These are phyloP conservation scores for Dasysyrphus tricinctus DNA, from an alignment of 2,888 invertebrate genomes.

Conservation along the genomic window DNA sequence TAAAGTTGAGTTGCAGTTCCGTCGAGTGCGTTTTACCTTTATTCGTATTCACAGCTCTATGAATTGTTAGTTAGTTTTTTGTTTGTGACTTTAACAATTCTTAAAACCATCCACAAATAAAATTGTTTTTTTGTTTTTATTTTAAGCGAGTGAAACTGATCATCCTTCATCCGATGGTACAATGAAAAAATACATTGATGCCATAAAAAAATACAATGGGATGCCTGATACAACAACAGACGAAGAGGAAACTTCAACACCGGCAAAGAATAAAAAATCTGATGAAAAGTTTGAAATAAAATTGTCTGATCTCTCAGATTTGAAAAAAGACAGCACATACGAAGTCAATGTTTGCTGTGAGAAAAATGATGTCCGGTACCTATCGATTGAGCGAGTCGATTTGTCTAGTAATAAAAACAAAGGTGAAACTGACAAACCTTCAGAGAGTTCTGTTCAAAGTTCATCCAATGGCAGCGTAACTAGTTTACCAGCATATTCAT, in stretches of 20 bases:
- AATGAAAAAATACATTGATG: slow-evolving; percentile 71
- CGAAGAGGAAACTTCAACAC: slow-evolving; percentile 54
- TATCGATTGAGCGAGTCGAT: slow-evolving; percentile 75
- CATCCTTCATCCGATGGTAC: slow-evolving; percentile 69
- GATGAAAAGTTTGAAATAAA: slow-evolving; percentile 48
- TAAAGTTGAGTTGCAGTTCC: too few species aligned
- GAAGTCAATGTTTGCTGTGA: slow-evolving; percentile 75
- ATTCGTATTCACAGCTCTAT: too few species aligned
- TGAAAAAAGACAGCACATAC: slow-evolving; percentile 69
- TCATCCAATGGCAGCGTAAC: slow-evolving; percentile 76
- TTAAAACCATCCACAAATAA: neutral
- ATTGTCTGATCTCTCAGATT: slow-evolving; percentile 27
- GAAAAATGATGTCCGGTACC: slow-evolving; percentile 72
- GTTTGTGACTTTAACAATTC: neutral
- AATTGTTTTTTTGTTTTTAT: neutral
- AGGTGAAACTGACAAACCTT: slow-evolving; percentile 45
- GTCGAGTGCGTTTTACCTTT: too few species aligned
- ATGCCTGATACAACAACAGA: slow-evolving; percentile 72
- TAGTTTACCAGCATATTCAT: slow-evolving; percentile 64
- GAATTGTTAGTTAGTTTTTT: too few species aligned
- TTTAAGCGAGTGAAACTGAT: slow-evolving; percentile 74
- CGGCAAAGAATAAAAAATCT: slow-evolving; percentile 18
- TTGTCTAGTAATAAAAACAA: slow-evolving; percentile 35
- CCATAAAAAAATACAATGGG: slow-evolving; percentile 74
- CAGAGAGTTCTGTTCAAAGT: slow-evolving; percentile 58